phyloP scores from a whole-genome alignment of 2,888 invertebrate genomes.

The Dolichopus griseipennis region DNA sequence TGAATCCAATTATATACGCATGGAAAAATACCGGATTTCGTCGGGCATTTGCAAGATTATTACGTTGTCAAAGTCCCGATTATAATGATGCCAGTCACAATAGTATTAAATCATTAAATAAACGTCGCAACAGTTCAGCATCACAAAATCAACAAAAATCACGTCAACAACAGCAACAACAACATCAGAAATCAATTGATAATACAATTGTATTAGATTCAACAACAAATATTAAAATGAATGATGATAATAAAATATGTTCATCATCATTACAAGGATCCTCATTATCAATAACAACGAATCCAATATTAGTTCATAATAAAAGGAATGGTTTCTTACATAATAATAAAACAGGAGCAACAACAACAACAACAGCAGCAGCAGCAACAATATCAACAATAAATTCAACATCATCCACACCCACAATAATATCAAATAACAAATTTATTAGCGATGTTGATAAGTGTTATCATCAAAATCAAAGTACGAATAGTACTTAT shows the following conservation, averaged over 20 bases:
- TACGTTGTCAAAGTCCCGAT: constrained; percentile 58
- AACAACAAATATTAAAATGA: not conserved
- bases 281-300: not conserved
- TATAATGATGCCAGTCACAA: constrained; percentile 39
- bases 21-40: constrained; percentile 77
- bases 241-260: too few relatives aligned
- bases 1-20: constrained; percentile 75
- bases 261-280: not conserved
- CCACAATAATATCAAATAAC: not conserved
- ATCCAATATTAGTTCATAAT: not conserved
- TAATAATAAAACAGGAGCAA: too few relatives aligned
- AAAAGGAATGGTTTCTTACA: too few relatives aligned
- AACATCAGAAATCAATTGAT: not conserved
- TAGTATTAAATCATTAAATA: constrained; percentile 21
- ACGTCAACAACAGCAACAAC: not conserved
- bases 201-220: not conserved
- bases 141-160: constrained; percentile 18
- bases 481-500: not conserved
- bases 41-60: constrained; percentile 58
- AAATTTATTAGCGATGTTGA: not conserved
- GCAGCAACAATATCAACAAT: not conserved
- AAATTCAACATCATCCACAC: not conserved
- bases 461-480: not conserved
- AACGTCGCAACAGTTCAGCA: constrained; percentile 23
- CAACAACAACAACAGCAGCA: not conserved